Evolutionary conservation across 35 echinoderm and acorn worm genomes (phyloP).

Genomic region (Nesometra sesokonis): DNA sequence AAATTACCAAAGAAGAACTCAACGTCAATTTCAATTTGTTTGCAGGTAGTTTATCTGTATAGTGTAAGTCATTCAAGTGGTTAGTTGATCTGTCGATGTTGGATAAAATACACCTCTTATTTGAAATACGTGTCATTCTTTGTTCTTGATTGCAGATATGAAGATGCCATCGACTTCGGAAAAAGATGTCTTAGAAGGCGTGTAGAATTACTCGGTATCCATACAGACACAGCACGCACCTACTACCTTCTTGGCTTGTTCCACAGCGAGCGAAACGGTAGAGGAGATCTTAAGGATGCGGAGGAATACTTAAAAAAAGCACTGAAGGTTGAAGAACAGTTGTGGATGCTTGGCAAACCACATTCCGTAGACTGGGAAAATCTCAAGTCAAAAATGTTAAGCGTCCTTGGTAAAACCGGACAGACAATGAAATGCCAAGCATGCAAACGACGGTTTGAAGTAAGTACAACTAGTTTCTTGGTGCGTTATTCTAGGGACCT

Average conservation of each 20-base stretch:
- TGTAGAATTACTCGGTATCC: constrained; percentile 25
- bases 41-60: no score
- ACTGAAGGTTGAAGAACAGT: constrained; percentile 64
- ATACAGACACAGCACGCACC: constrained; percentile 66
- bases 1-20: no score
- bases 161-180: constrained; percentile 69
- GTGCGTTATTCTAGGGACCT: no score
- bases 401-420: constrained; percentile 31
- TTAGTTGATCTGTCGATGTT: no score
- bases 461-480: no score
- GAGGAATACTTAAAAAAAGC: constrained; percentile 68
- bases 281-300: constrained; percentile 29
- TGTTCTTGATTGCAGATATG: constrained; percentile 29
- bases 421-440: constrained; percentile 18
- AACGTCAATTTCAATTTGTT: no score
- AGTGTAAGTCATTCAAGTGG: no score
- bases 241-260: constrained; percentile 72
- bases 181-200: constrained; percentile 53
- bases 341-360: constrained; percentile 77
- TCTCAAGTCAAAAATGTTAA: constrained; percentile 41
- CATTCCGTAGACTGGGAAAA: constrained; percentile 70
- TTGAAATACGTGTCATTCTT: background rate
- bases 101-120: background rate
- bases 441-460: constrained; percentile 60
- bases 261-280: constrained; percentile 28